Evolutionary conservation across 2,888 invertebrate genomes (phyloP), one percentile per base, ranked within the genome.

Genomic region (Vandiemenella viatica): DNA sequence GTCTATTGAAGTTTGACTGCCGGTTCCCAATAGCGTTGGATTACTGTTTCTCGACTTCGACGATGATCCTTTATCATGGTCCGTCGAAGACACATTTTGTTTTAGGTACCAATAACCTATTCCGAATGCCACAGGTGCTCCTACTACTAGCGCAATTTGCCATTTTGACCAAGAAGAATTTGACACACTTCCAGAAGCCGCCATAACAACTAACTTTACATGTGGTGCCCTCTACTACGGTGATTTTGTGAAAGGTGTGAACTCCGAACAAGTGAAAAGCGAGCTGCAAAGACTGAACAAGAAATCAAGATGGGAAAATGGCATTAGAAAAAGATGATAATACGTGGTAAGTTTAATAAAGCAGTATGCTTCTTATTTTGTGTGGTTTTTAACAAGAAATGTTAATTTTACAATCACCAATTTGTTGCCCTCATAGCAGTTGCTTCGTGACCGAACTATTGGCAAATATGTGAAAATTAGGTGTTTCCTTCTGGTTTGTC

Each of bases 141-240:
- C 88, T 55, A 90, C 74, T 52, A 83, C 77, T 54, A 90, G 71
- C 53, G 87, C 89, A 60, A 90, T 71, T 72, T 90, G 87, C 88
- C 90, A 89, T 75, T 83, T 88, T 43, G 61, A 53, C 56, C 56
- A 56, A 8, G 54, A 47, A 21, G 50, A n/a, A n/a, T n/a, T 58
- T 50, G 59, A 58, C 50, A 23, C 41, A 32, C 38, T 46, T 19
- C 23, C 42, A 17, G 49, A 21, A 13, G 49, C 47, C 43, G 49
- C 47, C 52, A 49, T 52, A 32, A 10, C 32, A n/a, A n/a, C n/a
- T n/a, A n/a, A n/a, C n/a, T n/a, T n/a, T n/a, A n/a, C n/a, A n/a
- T n/a, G 32, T 32, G 32, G 13, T 32, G 32, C 32, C 32, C 13
- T 32, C 32, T 32, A 32, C 32, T n/a, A n/a, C n/a, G n/a, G n/a